These are phyloP conservation scores for Leistus spinibarbis DNA, from an alignment of 2,888 invertebrate genomes.

Conservation along the genomic window DNA sequence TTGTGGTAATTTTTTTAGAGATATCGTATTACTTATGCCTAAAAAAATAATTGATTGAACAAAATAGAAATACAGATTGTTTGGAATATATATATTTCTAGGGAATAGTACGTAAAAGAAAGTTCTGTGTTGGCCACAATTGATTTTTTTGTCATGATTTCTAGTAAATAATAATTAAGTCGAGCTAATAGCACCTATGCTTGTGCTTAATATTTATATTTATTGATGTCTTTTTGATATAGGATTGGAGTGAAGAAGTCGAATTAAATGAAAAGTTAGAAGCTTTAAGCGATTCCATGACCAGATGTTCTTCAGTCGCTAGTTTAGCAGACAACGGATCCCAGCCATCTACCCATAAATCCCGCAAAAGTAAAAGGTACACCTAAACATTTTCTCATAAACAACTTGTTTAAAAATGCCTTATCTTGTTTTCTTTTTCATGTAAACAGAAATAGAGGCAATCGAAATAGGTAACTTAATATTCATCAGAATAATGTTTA, in stretches of 20 bases:
- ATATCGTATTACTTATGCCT: too few species aligned
- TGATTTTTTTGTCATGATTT: too few species aligned
- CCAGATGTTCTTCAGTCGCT: constrained; percentile 62
- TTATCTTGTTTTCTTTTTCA: constrained; percentile 7
- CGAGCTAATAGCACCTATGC: too few species aligned
- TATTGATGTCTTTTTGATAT: constrained; percentile 41
- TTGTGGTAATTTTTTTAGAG: too few species aligned
- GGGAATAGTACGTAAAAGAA: too few species aligned
- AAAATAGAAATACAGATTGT: too few species aligned
- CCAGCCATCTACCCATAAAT: constrained; percentile 43
- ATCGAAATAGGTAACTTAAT: constrained; percentile 46
- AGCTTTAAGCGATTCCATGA: constrained; percentile 56
- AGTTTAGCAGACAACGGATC: constrained; percentile 54
- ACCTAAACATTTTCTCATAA: neutral
- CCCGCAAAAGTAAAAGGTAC: constrained; percentile 58
- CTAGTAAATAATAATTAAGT: too few species aligned
- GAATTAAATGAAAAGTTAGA: constrained; percentile 60
- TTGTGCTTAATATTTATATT: too few species aligned
- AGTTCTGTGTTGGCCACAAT: too few species aligned
- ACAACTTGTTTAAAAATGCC: neutral
- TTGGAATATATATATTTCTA: too few species aligned
- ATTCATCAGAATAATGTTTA: neutral
- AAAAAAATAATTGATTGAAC: too few species aligned
- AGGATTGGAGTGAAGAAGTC: constrained; percentile 69
- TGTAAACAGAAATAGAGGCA: constrained; percentile 46